Evolutionary conservation across 2,797 vertebrate genomes (phyloP), one percentile per base, ranked within the genome.

Genomic region (Netta rufina): DNA sequence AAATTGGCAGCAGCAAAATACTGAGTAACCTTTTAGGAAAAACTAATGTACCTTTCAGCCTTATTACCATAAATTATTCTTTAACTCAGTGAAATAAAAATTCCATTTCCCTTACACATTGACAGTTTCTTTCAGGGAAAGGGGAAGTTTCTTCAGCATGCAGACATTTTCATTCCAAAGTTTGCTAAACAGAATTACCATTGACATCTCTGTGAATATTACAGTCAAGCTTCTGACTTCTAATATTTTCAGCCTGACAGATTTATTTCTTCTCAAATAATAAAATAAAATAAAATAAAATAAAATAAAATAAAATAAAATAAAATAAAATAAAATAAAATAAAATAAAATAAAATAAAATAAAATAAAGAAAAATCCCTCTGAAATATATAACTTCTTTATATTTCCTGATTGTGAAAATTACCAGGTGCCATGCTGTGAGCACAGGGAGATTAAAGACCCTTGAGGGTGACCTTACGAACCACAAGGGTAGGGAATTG

Each of bases 241-340:
- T 97, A 97, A 93, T 97, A 97, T 97, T 98, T 97, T 90, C 78
- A 87, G 77, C 64, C 91, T 96, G 96, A 95, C 93, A 93, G 97
- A 94, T 96, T 91, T 96, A 96, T 97, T 96, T 97, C 81, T 96
- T 93, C 84, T 71, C 80, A 94, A 96, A 95, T 95, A 92, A 21
- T 30, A 20, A 51, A 92, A 21, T 30, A 20, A 51, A 92, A 20
- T 30, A 20, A 51, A 92, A 20, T 30, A 20, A 51, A 92, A 20
- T 30, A 20, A 51, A 92, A 20, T 30, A 20, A 51, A 92, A 20
- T 30, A 20, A 51, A 41, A 41, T 41, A 41, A 41, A 41, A 41
- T 41, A 43, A 43, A 17, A 41, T 41, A 17, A 41, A 41, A 39
- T 14, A 39, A 39, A 39, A 39, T 39, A 39, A 39, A 39, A 39